Evolutionary conservation across 2,888 invertebrate species (phyloP).

Genomic region (Ceriagrion tenellum): DNA sequence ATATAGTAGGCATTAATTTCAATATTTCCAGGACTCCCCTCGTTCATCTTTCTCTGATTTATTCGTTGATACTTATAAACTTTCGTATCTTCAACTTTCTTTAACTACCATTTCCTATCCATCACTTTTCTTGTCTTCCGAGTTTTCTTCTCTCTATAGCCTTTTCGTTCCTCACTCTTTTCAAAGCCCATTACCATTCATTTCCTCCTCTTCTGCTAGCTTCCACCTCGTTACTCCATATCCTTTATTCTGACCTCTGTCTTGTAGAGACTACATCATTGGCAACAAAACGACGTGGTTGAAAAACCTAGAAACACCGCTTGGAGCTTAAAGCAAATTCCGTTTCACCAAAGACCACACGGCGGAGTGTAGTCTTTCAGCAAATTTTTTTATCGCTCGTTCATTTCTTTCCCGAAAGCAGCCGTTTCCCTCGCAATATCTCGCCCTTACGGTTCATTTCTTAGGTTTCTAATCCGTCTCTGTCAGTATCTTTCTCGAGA

Average conservation of each 20-base stretch:
- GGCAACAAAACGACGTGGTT: slow-evolving; percentile 13
- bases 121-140: background rate
- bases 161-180: background rate
- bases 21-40: no score
- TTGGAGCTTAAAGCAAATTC: slow-evolving; percentile 54
- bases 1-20: no score
- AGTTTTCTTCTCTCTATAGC: background rate
- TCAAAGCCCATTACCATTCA: background rate
- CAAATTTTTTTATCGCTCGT: background rate
- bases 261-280: background rate
- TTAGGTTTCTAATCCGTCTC: slow-evolving; percentile 55
- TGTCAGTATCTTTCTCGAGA: background rate
- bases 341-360: slow-evolving; percentile 17
- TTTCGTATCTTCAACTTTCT: background rate
- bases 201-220: background rate
- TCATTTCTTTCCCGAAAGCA: slow-evolving; percentile 29
- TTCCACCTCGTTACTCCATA: background rate
- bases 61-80: no score
- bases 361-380: background rate
- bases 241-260: background rate
- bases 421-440: slow-evolving; percentile 51
- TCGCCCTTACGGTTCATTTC: slow-evolving; percentile 61
- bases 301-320: slow-evolving; percentile 42
- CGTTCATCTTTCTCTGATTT: no score
- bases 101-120: background rate